Conservation (phyloP, 1,140 invertebrate genomes). For the Phortica variegata region DNA sequence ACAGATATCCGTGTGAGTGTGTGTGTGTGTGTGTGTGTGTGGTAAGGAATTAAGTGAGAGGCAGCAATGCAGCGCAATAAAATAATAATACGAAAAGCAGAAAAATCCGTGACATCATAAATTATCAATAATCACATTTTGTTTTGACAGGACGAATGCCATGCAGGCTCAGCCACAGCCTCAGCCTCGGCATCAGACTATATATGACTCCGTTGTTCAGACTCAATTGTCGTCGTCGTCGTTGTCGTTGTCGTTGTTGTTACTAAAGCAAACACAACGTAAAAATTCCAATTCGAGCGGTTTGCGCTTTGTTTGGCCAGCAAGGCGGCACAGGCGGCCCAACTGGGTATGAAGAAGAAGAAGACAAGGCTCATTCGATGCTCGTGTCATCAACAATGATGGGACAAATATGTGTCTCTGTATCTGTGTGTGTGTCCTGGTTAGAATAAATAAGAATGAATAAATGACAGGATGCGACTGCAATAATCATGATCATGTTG, state of each 20-base stretch:
- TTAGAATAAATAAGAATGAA: slow-evolving; percentile 34
- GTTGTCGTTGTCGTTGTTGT: slow-evolving; percentile 34
- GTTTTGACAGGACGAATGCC: slow-evolving; percentile 52
- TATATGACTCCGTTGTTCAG: background rate
- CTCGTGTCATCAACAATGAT: slow-evolving; percentile 45
- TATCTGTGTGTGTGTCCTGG: slow-evolving; percentile 12
- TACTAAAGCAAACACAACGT: slow-evolving; percentile 14
- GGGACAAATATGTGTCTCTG: slow-evolving; percentile 33
- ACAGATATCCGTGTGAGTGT: too few relatives aligned
- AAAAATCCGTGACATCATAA: slow-evolving; percentile 53
- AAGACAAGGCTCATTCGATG: slow-evolving; percentile 29
- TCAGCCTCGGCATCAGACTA: too few relatives aligned
- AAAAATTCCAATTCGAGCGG: too few relatives aligned
- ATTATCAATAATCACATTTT: slow-evolving; percentile 56
- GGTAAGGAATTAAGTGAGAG: slow-evolving; percentile 7
- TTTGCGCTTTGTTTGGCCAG: background rate
- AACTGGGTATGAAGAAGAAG: slow-evolving; percentile 24
- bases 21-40: too few relatives aligned
- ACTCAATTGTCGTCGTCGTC: slow-evolving; percentile 10
- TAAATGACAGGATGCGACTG: slow-evolving; percentile 48
- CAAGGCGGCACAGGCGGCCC: slow-evolving; percentile 8
- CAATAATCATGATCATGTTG: too few relatives aligned
- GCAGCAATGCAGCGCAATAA: slow-evolving; percentile 24
- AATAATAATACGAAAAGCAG: slow-evolving; percentile 36
- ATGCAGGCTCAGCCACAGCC: slow-evolving; percentile 43